Percentiles rank a stretch among this genome's conserved stretches.
These are phyloP conservation scores for Sylvilagus floridanus DNA, from an alignment of 2,797 vertebrate genomes.

Conservation along the genomic window DNA sequence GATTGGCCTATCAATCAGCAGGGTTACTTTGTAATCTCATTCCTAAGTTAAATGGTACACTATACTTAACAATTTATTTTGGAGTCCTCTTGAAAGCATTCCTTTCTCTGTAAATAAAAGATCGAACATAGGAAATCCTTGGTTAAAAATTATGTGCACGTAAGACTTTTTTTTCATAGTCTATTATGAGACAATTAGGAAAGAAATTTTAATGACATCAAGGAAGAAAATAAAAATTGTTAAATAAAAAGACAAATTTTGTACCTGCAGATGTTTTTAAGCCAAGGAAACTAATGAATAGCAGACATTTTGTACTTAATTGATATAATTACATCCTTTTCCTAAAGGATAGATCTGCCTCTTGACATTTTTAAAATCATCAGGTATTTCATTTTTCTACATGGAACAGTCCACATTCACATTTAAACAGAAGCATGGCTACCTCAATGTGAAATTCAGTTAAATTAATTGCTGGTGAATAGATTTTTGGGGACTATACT, in stretches of 20 bases:
- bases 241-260: slow-evolving; percentile 28
- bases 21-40: slow-evolving; percentile 44
- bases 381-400: background rate
- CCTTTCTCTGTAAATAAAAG: background rate
- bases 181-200: slow-evolving; percentile 26
- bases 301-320: background rate
- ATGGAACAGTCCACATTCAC: background rate
- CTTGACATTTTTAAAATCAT: slow-evolving; percentile 10
- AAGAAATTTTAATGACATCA: slow-evolving; percentile 46
- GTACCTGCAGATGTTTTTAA: slow-evolving; percentile 16
- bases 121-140: background rate
- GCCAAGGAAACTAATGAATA: slow-evolving; percentile 37
- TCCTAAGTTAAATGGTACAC: background rate
- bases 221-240: slow-evolving; percentile 39
- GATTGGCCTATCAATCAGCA: slow-evolving; percentile 27
- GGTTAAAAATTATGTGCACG: slow-evolving; percentile 9
- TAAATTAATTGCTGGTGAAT: slow-evolving; percentile 1
- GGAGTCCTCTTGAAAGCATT: background rate
- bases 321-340: background rate
- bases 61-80: slow-evolving; percentile 6
- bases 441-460: slow-evolving; percentile 31
- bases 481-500: background rate
- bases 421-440: background rate
- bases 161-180: slow-evolving; percentile 44
- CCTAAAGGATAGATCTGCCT: background rate